Base-by-base conservation (phyloP, 2,797 vertebrate genomes). In the Glossophaga mutica region DNA sequence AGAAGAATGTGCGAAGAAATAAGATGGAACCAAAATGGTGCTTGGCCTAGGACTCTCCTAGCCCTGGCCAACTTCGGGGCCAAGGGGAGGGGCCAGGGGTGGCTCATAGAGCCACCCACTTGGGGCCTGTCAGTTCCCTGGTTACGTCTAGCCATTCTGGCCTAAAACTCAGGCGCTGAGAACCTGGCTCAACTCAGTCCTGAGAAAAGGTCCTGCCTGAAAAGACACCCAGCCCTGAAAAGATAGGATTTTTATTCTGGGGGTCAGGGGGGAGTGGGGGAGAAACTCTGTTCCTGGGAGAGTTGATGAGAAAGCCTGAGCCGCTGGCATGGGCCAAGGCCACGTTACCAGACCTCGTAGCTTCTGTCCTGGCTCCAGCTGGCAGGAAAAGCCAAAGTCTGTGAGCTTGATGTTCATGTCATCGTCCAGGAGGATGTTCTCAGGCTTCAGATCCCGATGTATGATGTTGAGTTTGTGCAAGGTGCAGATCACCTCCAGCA, bases 351-450 rank as follows among this genome's bases (percentile, higher is more conserved):
- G 94, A 99, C 99, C 99, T 98, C 99, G 99, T 48, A 99, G 99
- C 89, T 96, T 99, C 97, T 99, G 98, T 6, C 98, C 99, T 0
- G 98, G 97, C 0, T 96, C 50, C 88, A 99, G 96, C 98, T 99
- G 99, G 91, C 99, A 99, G 39, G 99, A 99, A 84, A 99, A 99
- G 90, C 99, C 99, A 2, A 99, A 99, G 98, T 99, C 99, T 0
- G 99, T 99, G 93, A 99, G 99, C 97, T 99, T 99, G 97, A 99
- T 99, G 98, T 99, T 99, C 99, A 99, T 99, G 94, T 99, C 7
- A 0, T 99, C 99, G 0, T 99, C 99, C 94, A 99, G 96, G 12
- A 99, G 99, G 98, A 99, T 99, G 98, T 99, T 99, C 97, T 99
- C 99, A 0, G 99, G 99, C 98, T 99, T 99, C 89, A 99, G 98